These are phyloP conservation scores for Euclidia mi DNA, from an alignment of 2,888 invertebrate genomes.

Conservation along the genomic window DNA sequence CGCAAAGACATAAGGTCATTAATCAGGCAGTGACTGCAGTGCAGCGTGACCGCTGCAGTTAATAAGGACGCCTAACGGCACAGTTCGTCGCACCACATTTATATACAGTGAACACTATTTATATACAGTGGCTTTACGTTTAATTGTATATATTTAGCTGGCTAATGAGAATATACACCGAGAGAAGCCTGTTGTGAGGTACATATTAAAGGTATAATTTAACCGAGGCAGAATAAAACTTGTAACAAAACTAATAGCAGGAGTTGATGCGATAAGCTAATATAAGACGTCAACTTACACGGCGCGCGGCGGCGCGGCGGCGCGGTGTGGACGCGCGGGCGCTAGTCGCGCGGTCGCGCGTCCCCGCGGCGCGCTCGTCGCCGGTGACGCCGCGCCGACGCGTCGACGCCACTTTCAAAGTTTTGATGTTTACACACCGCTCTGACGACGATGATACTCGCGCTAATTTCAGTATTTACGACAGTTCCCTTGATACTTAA, in stretches of 20 bases:
- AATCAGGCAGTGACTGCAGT: slow-evolving; percentile 49
- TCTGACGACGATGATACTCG: slow-evolving; percentile 75
- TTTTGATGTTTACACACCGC: slow-evolving; percentile 82
- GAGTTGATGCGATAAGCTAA: slow-evolving; percentile 54
- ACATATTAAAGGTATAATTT: slow-evolving; percentile 43
- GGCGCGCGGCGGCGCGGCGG: slow-evolving; percentile 21
- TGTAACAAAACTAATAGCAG: slow-evolving; percentile 50
- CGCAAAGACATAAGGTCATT: slow-evolving; percentile 37
- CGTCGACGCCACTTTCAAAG: slow-evolving; percentile 73
- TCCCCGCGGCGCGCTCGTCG: slow-evolving; percentile 28
- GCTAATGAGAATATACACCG: slow-evolving; percentile 40
- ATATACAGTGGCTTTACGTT: slow-evolving; percentile 45
- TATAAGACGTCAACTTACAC: slow-evolving; percentile 54
- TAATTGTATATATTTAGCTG: slow-evolving; percentile 48
- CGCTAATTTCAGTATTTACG: slow-evolving; percentile 85
- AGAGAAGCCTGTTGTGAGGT: slow-evolving; percentile 20
- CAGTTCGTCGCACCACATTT: slow-evolving; percentile 54
- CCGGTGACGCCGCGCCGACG: slow-evolving; percentile 51
- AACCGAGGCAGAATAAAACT: slow-evolving; percentile 49
- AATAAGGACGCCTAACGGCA: slow-evolving; percentile 54
- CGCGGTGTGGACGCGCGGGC: slow-evolving; percentile 15
- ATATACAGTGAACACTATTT: slow-evolving; percentile 37
- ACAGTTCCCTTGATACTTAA: slow-evolving; percentile 78
- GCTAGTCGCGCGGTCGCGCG: not conserved
- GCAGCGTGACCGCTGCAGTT: slow-evolving; percentile 55